Evolutionary conservation across 35 echinoderm and acorn worm genomes (phyloP).

Genomic region (Ophioderma brevispina): DNA sequence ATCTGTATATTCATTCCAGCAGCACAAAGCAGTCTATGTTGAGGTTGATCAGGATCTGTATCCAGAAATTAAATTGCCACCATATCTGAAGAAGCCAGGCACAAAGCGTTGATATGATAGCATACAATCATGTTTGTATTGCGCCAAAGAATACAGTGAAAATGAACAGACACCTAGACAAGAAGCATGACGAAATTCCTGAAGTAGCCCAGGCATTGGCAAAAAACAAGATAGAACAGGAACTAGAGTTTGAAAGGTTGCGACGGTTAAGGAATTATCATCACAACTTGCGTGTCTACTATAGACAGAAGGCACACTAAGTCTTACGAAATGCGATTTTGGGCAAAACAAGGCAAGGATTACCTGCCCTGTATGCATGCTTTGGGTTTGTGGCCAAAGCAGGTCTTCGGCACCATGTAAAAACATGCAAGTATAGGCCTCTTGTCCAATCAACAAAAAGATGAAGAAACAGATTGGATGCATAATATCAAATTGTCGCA

Average conservation of each 20-base stretch:
- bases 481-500: conserved; percentile 5
- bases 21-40: no score
- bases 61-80: conserved; percentile 1
- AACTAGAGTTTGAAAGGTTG: conserved; percentile 18
- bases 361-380: conserved; percentile 39
- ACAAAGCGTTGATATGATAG: background rate
- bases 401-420: conserved; percentile 14
- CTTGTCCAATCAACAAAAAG: background rate
- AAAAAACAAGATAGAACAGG: background rate
- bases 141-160: background rate
- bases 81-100: background rate
- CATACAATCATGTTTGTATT: background rate
- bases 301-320: conserved; percentile 23
- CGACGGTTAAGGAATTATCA: conserved; percentile 14
- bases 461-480: conserved; percentile 9
- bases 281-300: conserved; percentile 25
- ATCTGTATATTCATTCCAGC: no score
- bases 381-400: conserved; percentile 19
- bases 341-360: background rate
- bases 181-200: conserved; percentile 2
- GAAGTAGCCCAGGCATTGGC: conserved; percentile 20
- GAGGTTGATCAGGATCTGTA: background rate
- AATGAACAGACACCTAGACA: background rate
- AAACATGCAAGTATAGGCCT: conserved; percentile 15
- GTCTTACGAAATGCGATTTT: conserved; percentile 6